Evolutionary conservation across 2,797 vertebrate genomes (phyloP), one percentile per base, ranked within the genome.

Genomic region (Alca torda): DNA sequence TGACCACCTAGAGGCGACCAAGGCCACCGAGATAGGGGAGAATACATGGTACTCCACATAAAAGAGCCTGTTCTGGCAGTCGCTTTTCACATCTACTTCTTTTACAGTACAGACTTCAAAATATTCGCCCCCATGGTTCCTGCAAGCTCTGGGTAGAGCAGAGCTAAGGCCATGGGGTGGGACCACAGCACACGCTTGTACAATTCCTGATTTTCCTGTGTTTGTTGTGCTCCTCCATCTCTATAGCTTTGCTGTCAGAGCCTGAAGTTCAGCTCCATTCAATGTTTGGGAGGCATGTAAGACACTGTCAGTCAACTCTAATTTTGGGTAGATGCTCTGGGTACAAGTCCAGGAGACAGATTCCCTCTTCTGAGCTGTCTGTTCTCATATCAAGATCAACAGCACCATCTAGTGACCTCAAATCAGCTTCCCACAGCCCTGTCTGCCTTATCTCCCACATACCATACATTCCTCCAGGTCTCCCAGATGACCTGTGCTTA

Each of bases 381-480:
- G 43, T 54, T 81, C 56, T 30, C 51, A 28, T 95, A 89, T 76
- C 74, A 59, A 25, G 70, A 89, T 82, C 85, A 78, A 95, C 80
- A 96, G 96, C 95, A 89, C 93, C 96, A 95, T 87, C 96, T 96
- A 96, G 94, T 89, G 95, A 90, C 23, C 37, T 35, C 61, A 75
- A 13, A 65, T 15, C 67, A n/a, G 73, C 53, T 48, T 41, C 65
- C 35, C 13, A 2, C 9, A 2, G 2, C 26, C 33, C 46, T 78
- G 9, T 2, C 57, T 50, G 46, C 57, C 12, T 78, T 20, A 3
- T 8, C 39, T 39, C 63, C 43, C 33, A 4, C 6, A 4, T 26
- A 19, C 8, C 26, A 2, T 4, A 9, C 46, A 0, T 35, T 77
- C 45, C 18, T 33, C 23, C 56, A 2, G 26, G 30, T 48, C 26